phyloP scores from a whole-genome alignment of 2,888 invertebrate genomes.

The Amphipoea lucens region DNA sequence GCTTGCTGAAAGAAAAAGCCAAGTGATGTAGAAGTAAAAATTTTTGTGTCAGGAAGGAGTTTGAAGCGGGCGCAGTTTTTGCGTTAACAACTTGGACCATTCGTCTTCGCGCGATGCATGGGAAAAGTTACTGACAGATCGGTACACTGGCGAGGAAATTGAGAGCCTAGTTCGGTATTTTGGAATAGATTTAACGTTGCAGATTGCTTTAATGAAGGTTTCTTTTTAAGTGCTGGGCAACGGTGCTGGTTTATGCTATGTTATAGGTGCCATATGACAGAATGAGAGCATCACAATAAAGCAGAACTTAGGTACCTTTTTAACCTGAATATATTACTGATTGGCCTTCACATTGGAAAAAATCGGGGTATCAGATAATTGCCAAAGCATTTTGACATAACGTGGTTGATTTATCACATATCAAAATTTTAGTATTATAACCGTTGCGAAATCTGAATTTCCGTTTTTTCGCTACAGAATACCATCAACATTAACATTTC shows the following conservation, averaged over 20 bases:
- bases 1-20: constrained; percentile 61
- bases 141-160: constrained; percentile 73
- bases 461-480: neutral
- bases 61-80: constrained; percentile 78
- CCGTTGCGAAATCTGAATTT: neutral
- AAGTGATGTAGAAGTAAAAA: constrained; percentile 66
- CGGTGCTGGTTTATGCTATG: neutral
- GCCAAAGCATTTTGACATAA: neutral
- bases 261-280: neutral
- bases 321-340: neutral
- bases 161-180: constrained; percentile 9
- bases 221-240: neutral
- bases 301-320: no score
- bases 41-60: constrained; percentile 63
- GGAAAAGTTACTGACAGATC: constrained; percentile 87
- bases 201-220: neutral
- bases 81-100: constrained; percentile 83
- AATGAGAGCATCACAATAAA: neutral
- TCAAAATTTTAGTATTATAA: neutral
- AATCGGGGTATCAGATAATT: neutral
- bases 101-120: constrained; percentile 87
- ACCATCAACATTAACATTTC: neutral
- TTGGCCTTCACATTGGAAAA: neutral
- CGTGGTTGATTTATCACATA: neutral
- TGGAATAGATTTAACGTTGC: neutral